Evolutionary conservation across 2,113 vertebrate genomes (phyloP).

Genomic region (Spheniscus mendiculus): DNA sequence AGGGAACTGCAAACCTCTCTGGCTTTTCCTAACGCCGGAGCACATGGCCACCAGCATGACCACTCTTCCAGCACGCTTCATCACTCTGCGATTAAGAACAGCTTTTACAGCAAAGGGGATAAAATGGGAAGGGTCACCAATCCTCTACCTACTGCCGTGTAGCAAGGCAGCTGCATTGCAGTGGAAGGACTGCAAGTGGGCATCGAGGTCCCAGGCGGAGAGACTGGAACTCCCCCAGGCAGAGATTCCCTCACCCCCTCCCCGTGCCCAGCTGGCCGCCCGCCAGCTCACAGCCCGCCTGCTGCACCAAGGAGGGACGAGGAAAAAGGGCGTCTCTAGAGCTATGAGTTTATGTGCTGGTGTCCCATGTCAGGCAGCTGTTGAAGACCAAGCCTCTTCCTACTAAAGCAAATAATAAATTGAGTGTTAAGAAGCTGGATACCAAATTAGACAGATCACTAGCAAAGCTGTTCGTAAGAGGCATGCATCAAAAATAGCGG

Average conservation of each 20-base stretch:
- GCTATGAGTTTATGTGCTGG: neutral
- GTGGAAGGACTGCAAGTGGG: neutral
- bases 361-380: neutral
- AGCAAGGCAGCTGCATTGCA: neutral
- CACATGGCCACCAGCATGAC: rapidly evolving
- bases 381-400: neutral
- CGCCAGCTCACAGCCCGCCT: neutral
- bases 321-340: neutral
- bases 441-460: neutral
- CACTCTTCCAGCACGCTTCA: rapidly evolving
- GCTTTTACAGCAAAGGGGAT: neutral
- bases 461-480: neutral
- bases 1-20: neutral
- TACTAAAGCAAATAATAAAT: neutral
- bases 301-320: rapidly evolving
- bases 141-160: neutral
- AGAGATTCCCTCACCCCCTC: neutral
- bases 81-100: neutral
- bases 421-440: neutral
- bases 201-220: rapidly evolving
- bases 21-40: neutral
- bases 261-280: rapidly evolving
- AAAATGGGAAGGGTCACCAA: neutral
- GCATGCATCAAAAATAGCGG: neutral
- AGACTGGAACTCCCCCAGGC: neutral